Evolutionary conservation across 2,797 vertebrate species (phyloP), one percentile per base, ranked within the genome.

Genomic region (Ara ararauna): DNA sequence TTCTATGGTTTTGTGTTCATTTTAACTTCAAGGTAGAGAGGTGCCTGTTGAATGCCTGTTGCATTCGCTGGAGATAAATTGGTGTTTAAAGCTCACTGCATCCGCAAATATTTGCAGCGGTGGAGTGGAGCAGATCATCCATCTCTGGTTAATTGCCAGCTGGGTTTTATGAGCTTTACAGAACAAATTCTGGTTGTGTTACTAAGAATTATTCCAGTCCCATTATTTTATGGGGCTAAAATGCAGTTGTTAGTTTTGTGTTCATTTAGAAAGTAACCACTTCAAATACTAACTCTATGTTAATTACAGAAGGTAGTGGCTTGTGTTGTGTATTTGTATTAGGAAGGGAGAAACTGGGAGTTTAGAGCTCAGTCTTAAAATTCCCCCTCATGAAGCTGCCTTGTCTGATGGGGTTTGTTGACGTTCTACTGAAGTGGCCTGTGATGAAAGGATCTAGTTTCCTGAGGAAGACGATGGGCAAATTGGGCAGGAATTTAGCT

Each of bases 111-210:
- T 32, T 80, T 68, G 65, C 61, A 48, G 54, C 7, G 5, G 9
- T 70, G 77, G 44, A 53, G 68, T 22, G 53, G 53, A 45, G 27
- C 17, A 26, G 47, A 75, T 83, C 29, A 3, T 83, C 85, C 23
- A 5, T 61, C 66, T 90, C 58, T 42, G 61, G 8, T 81, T 65
- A 66, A 92, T 93, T 94, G 62, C 62, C 76, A 72, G 2, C 24
- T 87, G 79, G 65, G n/a, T 80, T 95, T 93, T 84, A 65, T 44
- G 71, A 89, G 60, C 86, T 89, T 45, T 65, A 48, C 50, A 83
- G 74, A 83, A 8, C 29, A 40, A 58, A 44, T 62, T 68, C 27
- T 78, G 12, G 24, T 74, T 21, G 5, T 23, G 12, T 66, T 77
- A 5, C 24, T 76, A 53, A 53, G 58, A 44, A 10, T 61, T 48